phyloP scores from a whole-genome alignment of 53 echinoderm and acorn worm genomes.

The Holothuria leucospilota region DNA sequence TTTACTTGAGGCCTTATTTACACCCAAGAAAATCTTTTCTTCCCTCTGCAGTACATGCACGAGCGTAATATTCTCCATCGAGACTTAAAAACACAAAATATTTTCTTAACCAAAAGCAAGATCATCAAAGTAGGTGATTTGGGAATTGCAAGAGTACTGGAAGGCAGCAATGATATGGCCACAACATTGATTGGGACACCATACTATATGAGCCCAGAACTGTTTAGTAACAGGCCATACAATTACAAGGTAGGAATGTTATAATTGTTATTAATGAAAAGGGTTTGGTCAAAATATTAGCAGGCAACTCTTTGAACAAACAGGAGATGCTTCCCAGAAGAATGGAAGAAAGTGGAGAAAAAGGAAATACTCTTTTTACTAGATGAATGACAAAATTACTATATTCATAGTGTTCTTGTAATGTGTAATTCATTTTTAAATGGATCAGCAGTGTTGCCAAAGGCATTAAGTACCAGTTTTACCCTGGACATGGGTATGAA shows the following conservation, averaged over 20 bases:
- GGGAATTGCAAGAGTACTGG: conserved; percentile 93
- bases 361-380: neutral
- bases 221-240: conserved; percentile 96
- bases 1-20: too few species aligned
- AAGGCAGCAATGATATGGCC: conserved; percentile 97
- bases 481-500: too few species aligned
- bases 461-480: too few species aligned
- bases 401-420: too few species aligned
- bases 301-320: neutral
- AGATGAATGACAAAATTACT: too few species aligned
- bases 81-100: conserved; percentile 97
- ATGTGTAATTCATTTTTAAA: too few species aligned
- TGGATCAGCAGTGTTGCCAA: too few species aligned
- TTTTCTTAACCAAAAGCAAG: conserved; percentile 98
- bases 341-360: neutral
- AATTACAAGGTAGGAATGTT: conserved; percentile 88
- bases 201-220: conserved; percentile 99
- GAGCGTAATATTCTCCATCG: conserved; percentile 97
- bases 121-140: conserved; percentile 99
- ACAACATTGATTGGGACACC: conserved; percentile 98
- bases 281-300: neutral
- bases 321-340: neutral
- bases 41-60: conserved; percentile 87
- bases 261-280: too few species aligned
- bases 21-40: neutral